Conservation (phyloP, 2,888 invertebrate genomes). For the Pachymerium ferrugineum region DNA sequence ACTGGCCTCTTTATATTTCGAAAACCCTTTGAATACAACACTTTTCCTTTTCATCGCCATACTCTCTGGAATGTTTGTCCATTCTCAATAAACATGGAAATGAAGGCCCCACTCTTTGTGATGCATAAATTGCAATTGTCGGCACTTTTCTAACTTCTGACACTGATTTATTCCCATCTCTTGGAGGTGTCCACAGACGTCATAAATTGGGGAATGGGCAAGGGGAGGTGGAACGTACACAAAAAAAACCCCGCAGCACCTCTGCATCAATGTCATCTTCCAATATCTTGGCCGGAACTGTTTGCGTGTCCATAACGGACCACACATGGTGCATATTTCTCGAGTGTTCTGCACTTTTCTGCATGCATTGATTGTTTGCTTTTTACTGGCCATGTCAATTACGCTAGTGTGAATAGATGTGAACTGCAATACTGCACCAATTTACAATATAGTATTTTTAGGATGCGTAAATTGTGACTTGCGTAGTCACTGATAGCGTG, state of each 20-base stretch:
- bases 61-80: constrained; percentile 24
- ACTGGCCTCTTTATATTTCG: constrained; percentile 3
- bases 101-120: constrained; percentile 23
- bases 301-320: constrained; percentile 16
- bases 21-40: background rate
- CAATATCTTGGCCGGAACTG: constrained; percentile 16
- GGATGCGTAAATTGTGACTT: too few relatives aligned
- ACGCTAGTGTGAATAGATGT: too few relatives aligned
- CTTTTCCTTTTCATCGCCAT: background rate
- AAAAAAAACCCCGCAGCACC: too few relatives aligned
- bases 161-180: constrained; percentile 30
- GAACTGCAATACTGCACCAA: too few relatives aligned
- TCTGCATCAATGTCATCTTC: constrained; percentile 18
- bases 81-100: constrained; percentile 33
- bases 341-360: background rate
- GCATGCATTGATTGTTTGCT: too few relatives aligned
- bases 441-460: too few relatives aligned
- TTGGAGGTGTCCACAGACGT: background rate
- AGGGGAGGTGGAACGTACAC: background rate
- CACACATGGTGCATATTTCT: background rate
- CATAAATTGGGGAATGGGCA: background rate
- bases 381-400: too few relatives aligned
- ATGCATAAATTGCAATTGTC: constrained; percentile 33
- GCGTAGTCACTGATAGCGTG: too few relatives aligned
- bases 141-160: constrained; percentile 6